Base-by-base conservation (phyloP, 2,797 vertebrate genomes). In the Sciurus carolinensis region DNA sequence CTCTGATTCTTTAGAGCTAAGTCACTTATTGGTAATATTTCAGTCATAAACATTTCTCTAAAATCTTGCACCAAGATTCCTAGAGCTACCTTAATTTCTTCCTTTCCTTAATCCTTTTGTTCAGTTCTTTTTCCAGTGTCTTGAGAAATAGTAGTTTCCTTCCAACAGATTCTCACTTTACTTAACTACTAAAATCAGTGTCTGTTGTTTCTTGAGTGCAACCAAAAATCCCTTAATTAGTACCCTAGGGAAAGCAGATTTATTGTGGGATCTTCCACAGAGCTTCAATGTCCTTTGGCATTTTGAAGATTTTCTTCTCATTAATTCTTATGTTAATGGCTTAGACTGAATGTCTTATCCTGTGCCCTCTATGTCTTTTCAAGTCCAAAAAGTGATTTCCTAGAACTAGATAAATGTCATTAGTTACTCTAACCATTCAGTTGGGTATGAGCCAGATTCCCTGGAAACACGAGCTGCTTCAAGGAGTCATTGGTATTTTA, bases 241-340 rank as follows among this genome's bases (percentile, higher is more conserved):
- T 77, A 73, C 64, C 52, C 50, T 17, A 87, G 67, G 77, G 88
- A 94, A 95, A 67, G n/a, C 20, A 94, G 83, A 90, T 64, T 96
- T 95, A 87, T 91, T 83, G 24, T 79, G 33, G 50, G 12, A 84
- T 96, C 22, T 92, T 92, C 44, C 71, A 26, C 92, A 62, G 80
- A 72, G 89, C 17, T 82, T 44, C 20, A 90, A 14, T 76, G 50
- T 87, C 57, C 84, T 71, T 76, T 93, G 87, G 79, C 42, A 79
- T 88, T 95, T 94, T 91, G 79, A 96, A 81, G 15, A 90, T 69
- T 90, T 94, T 92, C 54, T 90, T 22, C 77, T 88, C 66, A 87
- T 88, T 88, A 86, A 83, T 85, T 92, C 59, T 93, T 76, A 93
- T 20, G 28, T 71, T 85, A 96, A 96, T 84, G 57, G 62, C 42